These are phyloP conservation scores for Neuroterus valhalla DNA, from an alignment of 1,140 invertebrate species.

Conservation along the genomic window DNA sequence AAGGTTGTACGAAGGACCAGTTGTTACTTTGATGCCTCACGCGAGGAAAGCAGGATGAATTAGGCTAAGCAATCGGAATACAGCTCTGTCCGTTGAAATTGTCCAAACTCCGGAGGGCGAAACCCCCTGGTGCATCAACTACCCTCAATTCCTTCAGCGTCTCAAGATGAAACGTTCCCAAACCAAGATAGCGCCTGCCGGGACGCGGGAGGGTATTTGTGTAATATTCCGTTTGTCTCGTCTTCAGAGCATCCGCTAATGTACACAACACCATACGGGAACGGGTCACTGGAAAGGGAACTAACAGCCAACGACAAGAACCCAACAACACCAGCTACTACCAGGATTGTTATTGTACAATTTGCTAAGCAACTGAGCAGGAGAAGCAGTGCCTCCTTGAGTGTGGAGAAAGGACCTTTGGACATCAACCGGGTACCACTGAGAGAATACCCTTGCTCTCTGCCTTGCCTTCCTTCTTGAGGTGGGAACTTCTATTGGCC, in stretches of 20 bases:
- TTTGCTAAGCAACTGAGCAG: slow-evolving; percentile 72
- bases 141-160: slow-evolving; percentile 49
- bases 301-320: slow-evolving; percentile 55
- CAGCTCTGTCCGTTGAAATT: slow-evolving; percentile 63
- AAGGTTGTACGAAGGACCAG: slow-evolving; percentile 54
- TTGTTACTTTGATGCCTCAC: slow-evolving; percentile 66
- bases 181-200: slow-evolving; percentile 60
- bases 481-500: slow-evolving; percentile 65
- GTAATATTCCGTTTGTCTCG: slow-evolving; percentile 77
- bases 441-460: slow-evolving; percentile 46
- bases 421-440: slow-evolving; percentile 72
- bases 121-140: slow-evolving; percentile 61
- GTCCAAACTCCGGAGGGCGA: slow-evolving; percentile 67
- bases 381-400: slow-evolving; percentile 57
- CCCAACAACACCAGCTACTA: slow-evolving; percentile 65
- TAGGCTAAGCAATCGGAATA: slow-evolving; percentile 73
- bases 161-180: slow-evolving; percentile 68
- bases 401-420: slow-evolving; percentile 73
- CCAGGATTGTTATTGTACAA: slow-evolving; percentile 76
- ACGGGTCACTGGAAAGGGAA: slow-evolving; percentile 51
- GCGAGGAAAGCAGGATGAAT: slow-evolving; percentile 64
- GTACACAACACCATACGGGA: slow-evolving; percentile 69
- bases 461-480: slow-evolving; percentile 40
- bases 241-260: slow-evolving; percentile 74
- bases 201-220: slow-evolving; percentile 68